Conservation (phyloP, 2,113 vertebrate species). For the Fregetta grallaria region DNA sequence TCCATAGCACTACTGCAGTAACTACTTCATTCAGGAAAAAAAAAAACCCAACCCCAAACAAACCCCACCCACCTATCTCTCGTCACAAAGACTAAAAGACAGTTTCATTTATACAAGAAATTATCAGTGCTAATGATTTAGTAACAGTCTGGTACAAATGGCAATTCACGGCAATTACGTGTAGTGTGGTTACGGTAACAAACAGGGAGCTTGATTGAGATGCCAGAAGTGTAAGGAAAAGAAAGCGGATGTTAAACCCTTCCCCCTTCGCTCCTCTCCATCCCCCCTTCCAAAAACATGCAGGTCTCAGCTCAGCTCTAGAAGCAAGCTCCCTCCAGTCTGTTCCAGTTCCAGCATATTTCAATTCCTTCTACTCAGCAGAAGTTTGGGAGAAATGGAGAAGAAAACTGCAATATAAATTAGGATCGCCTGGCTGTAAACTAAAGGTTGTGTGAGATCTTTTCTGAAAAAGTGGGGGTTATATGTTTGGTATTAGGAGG, state of each 20-base stretch:
- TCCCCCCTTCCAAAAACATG: neutral
- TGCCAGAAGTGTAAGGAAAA: neutral
- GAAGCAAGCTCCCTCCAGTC: neutral
- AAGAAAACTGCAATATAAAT: neutral
- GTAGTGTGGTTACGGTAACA: neutral
- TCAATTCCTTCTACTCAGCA: neutral
- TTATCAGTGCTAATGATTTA: conserved; percentile 65
- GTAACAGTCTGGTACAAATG: conserved; percentile 47
- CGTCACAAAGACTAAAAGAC: neutral
- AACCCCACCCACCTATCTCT: conserved; percentile 22
- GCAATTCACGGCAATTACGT: neutral
- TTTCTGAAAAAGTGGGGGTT: neutral
- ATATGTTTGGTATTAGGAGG: neutral
- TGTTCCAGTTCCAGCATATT: neutral
- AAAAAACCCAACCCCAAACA: neutral
- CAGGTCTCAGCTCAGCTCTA: neutral
- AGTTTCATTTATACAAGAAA: conserved; percentile 34
- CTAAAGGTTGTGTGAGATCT: neutral
- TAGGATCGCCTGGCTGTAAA: neutral
- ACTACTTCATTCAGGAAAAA: conserved; percentile 37
- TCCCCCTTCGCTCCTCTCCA: neutral
- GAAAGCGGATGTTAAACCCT: neutral
- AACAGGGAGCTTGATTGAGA: neutral
- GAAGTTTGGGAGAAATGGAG: neutral
- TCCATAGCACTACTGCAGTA: neutral